Evolutionary conservation across 2,888 invertebrate species (phyloP).

Genomic region (Pristionchus entomophagus): DNA sequence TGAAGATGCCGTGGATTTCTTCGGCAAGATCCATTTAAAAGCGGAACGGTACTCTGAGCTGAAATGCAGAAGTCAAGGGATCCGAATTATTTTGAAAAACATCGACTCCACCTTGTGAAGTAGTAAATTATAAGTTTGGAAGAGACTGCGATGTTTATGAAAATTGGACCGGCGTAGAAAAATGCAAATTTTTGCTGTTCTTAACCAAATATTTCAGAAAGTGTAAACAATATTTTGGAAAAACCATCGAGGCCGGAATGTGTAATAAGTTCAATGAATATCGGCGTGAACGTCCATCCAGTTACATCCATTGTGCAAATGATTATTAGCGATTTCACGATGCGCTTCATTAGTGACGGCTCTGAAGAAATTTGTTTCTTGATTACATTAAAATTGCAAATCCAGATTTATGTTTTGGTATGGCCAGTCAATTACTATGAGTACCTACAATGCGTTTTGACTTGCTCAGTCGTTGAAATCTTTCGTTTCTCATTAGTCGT

Average conservation of each 20-base stretch:
- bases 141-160: not conserved
- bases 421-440: too few relatives aligned
- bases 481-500: too few relatives aligned
- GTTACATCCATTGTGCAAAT: not conserved
- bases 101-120: not conserved
- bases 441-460: too few relatives aligned
- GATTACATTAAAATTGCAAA: too few relatives aligned
- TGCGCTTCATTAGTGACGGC: not conserved
- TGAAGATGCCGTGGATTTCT: not conserved
- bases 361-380: too few relatives aligned
- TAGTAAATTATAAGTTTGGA: not conserved
- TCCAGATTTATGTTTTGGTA: too few relatives aligned
- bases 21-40: not conserved
- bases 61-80: too few relatives aligned
- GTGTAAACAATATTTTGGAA: not conserved
- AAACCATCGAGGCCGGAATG: not conserved
- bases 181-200: not conserved
- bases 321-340: not conserved
- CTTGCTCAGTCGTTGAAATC: too few relatives aligned
- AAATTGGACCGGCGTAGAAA: not conserved
- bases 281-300: not conserved
- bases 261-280: not conserved
- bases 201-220: not conserved
- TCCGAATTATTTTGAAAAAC: not conserved
- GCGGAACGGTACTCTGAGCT: not conserved